These are phyloP conservation scores for Zootermopsis nevadensis DNA, from an alignment of 2,888 invertebrate genomes.

Conservation along the genomic window DNA sequence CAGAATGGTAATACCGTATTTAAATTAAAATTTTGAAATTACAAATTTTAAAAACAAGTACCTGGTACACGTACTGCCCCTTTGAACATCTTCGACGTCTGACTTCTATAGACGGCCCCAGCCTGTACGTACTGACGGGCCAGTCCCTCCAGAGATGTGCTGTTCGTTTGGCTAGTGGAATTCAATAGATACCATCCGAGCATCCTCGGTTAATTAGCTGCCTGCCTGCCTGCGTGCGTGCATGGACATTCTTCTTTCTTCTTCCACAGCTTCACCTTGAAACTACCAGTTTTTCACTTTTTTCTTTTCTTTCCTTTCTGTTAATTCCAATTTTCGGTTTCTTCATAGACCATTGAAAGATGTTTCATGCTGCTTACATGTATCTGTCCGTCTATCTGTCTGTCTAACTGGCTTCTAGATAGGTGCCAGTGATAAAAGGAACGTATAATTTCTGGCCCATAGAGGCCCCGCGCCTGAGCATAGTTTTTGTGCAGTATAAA, in stretches of 20 bases:
- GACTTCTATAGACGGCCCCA: neutral
- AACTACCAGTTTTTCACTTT: constrained; percentile 49
- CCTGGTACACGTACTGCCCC: too few relatives aligned
- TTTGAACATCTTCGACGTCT: neutral
- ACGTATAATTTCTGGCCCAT: constrained; percentile 28
- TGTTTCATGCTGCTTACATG: constrained; percentile 30
- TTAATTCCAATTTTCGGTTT: constrained; percentile 49
- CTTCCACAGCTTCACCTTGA: constrained; percentile 45
- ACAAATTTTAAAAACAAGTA: too few relatives aligned
- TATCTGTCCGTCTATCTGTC: neutral
- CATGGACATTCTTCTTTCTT: constrained; percentile 26
- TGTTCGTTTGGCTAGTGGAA: constrained; percentile 10
- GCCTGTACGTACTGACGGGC: neutral
- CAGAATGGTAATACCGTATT: too few relatives aligned
- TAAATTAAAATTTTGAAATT: too few relatives aligned
- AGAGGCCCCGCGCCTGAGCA: neutral
- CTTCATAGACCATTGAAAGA: constrained; percentile 46
- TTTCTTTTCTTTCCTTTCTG: constrained; percentile 41
- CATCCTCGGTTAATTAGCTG: constrained; percentile 29
- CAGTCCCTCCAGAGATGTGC: neutral
- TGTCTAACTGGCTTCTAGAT: constrained; percentile 17
- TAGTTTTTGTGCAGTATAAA: neutral
- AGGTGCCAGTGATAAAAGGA: constrained; percentile 43
- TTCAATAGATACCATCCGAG: constrained; percentile 29
- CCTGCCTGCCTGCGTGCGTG: constrained; percentile 11